Evolutionary conservation across 2,888 invertebrate species (phyloP).

Genomic region (Lissocephala sabroskyi): DNA sequence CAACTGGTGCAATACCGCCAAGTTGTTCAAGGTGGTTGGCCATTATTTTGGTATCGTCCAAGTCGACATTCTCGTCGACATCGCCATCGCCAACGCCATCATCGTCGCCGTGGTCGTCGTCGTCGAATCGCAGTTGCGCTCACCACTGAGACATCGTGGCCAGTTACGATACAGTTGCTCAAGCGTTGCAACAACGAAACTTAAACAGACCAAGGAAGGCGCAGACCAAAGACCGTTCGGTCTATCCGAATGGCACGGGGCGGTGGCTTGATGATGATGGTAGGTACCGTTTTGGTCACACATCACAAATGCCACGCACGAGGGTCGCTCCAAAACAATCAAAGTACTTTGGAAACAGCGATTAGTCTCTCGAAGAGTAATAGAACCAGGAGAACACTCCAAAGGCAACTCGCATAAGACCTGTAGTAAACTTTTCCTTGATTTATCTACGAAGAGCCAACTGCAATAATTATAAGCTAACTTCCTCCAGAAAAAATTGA

Average conservation of each 20-base stretch:
- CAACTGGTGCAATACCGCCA: slow-evolving; percentile 32
- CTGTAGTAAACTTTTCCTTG: too few species aligned
- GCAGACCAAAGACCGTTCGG: neutral
- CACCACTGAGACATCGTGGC: slow-evolving; percentile 8
- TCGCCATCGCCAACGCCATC: neutral
- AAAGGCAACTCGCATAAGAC: too few species aligned
- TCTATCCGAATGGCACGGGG: neutral
- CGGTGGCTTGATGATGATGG: too few species aligned
- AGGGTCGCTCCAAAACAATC: too few species aligned
- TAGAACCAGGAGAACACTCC: too few species aligned
- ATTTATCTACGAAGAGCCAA: too few species aligned
- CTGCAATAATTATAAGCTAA: too few species aligned
- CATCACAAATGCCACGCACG: too few species aligned
- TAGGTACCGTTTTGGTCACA: too few species aligned
- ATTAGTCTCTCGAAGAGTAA: too few species aligned
- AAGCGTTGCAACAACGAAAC: slow-evolving; percentile 40
- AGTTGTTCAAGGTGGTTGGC: slow-evolving; percentile 32
- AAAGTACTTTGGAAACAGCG: too few species aligned
- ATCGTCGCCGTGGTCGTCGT: neutral
- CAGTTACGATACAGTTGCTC: slow-evolving; percentile 17
- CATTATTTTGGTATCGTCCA: slow-evolving; percentile 36
- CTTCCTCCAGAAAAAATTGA: too few species aligned
- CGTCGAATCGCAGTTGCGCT: neutral
- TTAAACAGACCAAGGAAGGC: slow-evolving; percentile 3
- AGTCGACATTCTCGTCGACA: slow-evolving; percentile 18